Percentiles rank a stretch among this genome's conserved stretches.
Evolutionary conservation across 2,888 invertebrate genomes (phyloP).

Genomic region (Anarsia innoxiella): DNA sequence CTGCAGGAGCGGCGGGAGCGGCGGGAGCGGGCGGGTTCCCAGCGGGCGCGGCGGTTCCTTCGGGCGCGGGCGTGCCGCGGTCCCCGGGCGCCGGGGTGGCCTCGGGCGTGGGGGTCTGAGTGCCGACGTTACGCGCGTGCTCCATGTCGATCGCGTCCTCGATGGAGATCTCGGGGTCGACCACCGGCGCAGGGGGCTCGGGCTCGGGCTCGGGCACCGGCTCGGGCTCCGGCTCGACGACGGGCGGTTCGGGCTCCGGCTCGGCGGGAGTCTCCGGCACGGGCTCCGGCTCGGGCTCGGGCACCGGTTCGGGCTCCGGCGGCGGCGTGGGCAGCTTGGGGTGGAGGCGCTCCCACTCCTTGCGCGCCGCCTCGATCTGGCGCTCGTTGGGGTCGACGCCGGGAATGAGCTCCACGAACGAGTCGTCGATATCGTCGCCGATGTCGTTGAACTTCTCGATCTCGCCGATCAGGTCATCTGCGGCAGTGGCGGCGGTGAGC

Average conservation of each 20-base stretch:
- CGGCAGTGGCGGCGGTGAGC: conserved; percentile 45
- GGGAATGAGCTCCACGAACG: conserved; percentile 88
- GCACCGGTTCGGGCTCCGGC: conserved; percentile 24
- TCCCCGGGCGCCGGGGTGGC: conserved; percentile 16
- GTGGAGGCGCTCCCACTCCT: conserved; percentile 40
- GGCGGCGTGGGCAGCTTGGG: conserved; percentile 26
- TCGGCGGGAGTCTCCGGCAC: conserved; percentile 19
- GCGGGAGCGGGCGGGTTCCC: conserved; percentile 25
- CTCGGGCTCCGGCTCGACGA: conserved; percentile 26
- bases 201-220: conserved; percentile 24
- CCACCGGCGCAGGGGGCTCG: conserved; percentile 11
- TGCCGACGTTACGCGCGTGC: too few relatives aligned
- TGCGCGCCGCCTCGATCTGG: conserved; percentile 45
- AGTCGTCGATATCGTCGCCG: conserved; percentile 94
- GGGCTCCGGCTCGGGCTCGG: conserved; percentile 27
- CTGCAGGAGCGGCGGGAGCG: conserved; percentile 32
- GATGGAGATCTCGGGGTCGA: conserved; percentile 13
- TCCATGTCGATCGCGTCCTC: too few relatives aligned
- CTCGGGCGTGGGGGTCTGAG: too few relatives aligned
- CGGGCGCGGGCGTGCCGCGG: conserved; percentile 13
- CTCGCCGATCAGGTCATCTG: conserved; percentile 90
- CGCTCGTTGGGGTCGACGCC: conserved; percentile 67
- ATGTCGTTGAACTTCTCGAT: conserved; percentile 95
- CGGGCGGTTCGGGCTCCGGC: conserved; percentile 28
- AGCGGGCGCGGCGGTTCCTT: conserved; percentile 14